phyloP scores from a whole-genome alignment of 2,797 vertebrate genomes.

The Sebastes melanostomus region DNA sequence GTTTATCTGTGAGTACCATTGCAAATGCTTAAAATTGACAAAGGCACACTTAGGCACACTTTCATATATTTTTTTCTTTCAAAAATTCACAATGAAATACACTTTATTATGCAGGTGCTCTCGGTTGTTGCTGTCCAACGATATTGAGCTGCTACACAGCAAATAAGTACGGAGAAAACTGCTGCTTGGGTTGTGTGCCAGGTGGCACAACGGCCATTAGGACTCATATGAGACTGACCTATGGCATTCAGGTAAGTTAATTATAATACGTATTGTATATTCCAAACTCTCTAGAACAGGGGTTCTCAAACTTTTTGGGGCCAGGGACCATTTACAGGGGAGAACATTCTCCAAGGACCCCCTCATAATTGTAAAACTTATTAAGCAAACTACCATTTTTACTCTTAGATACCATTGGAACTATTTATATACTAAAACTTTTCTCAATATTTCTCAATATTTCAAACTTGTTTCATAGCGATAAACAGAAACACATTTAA shows the following conservation, averaged over 20 bases:
- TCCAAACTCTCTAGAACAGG: neutral
- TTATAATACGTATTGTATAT: neutral
- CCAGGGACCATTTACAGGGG: no score
- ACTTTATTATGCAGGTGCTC: conserved; percentile 69
- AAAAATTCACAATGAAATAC: neutral
- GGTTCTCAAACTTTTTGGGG: no score
- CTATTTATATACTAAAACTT: no score
- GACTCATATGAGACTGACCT: conserved; percentile 89
- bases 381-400: no score
- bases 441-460: no score
- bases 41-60: neutral
- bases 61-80: neutral
- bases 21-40: neutral
- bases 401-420: no score
- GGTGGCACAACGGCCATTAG: conserved; percentile 84
- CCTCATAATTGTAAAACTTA: no score
- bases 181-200: conserved; percentile 79
- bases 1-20: conserved; percentile 82
- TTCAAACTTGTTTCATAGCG: no score
- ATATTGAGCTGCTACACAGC: conserved; percentile 82
- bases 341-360: no score
- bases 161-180: conserved; percentile 83
- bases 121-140: conserved; percentile 79
- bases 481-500: no score
- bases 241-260: conserved; percentile 82